These are phyloP conservation scores for Allolobophora icterica DNA, from an alignment of 2,888 invertebrate genomes.

Conservation along the genomic window DNA sequence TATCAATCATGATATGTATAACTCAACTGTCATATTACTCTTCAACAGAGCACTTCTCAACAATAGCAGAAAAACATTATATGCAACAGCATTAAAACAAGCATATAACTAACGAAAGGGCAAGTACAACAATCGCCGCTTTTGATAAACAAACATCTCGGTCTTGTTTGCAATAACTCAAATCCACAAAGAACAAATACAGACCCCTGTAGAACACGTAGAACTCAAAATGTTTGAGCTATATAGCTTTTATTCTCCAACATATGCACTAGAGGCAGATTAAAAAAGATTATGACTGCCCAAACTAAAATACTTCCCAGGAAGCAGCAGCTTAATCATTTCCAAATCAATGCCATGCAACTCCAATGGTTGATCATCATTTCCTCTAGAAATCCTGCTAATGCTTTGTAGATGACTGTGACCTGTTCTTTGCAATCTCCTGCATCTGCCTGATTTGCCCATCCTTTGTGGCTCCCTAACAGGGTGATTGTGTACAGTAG, in stretches of 20 bases:
- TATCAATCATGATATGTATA: background rate
- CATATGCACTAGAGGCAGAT: too few species aligned
- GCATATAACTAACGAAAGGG: background rate
- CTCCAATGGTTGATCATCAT: too few species aligned
- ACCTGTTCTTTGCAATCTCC: too few species aligned
- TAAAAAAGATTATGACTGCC: background rate
- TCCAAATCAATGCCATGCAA: too few species aligned
- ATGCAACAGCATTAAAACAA: background rate
- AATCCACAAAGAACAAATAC: slow-evolving; percentile 3
- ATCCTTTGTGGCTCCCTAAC: too few species aligned
- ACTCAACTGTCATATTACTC: too few species aligned
- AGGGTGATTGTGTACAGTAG: too few species aligned
- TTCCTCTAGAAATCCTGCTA: too few species aligned
- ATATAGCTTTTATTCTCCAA: background rate
- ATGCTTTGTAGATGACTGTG: too few species aligned
- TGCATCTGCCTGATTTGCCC: background rate
- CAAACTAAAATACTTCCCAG: background rate
- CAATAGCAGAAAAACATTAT: background rate
- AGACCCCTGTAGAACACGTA: too few species aligned
- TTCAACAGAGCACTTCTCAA: background rate
- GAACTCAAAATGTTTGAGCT: background rate
- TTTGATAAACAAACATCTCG: background rate
- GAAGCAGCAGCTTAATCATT: background rate
- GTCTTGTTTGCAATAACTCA: background rate
- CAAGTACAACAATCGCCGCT: background rate